Percentiles rank a stretch among this genome's conserved stretches.
phyloP scores from a whole-genome alignment of 2,888 invertebrate genomes.

The Achlya flavicornis region DNA sequence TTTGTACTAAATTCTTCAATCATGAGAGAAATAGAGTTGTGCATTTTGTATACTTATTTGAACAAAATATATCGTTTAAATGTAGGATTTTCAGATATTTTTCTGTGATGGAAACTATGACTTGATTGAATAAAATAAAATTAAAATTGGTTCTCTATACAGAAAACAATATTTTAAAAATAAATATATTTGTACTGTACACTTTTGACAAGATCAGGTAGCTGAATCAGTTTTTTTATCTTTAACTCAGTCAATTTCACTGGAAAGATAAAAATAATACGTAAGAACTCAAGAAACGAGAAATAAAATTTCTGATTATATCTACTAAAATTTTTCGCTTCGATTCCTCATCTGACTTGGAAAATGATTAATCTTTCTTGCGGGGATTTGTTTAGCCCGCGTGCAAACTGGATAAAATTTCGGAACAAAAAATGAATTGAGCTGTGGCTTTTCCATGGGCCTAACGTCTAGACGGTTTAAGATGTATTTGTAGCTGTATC shows the following conservation, averaged over 20 bases:
- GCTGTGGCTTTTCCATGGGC: neutral
- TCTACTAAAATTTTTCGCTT: neutral
- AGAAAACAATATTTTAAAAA: neutral
- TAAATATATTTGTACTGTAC: neutral
- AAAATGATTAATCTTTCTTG: neutral
- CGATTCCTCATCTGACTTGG: neutral
- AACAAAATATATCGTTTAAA: neutral
- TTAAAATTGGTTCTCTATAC: neutral
- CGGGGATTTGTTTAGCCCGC: neutral
- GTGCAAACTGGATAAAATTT: neutral
- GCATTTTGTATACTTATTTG: neutral
- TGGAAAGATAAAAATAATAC: neutral
- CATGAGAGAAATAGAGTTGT: constrained; percentile 16
- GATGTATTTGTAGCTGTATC: neutral
- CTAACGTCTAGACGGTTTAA: neutral
- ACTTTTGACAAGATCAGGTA: neutral
- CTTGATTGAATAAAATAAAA: neutral
- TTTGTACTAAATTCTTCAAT: constrained; percentile 15
- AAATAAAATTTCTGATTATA: neutral
- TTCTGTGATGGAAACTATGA: neutral
- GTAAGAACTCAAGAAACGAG: neutral
- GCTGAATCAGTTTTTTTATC: neutral
- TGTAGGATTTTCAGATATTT: neutral
- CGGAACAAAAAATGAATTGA: neutral
- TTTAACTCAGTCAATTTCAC: neutral